These are phyloP conservation scores for Poeciliopsis gracilis DNA, from an alignment of 2,797 vertebrate species.

Conservation along the genomic window DNA sequence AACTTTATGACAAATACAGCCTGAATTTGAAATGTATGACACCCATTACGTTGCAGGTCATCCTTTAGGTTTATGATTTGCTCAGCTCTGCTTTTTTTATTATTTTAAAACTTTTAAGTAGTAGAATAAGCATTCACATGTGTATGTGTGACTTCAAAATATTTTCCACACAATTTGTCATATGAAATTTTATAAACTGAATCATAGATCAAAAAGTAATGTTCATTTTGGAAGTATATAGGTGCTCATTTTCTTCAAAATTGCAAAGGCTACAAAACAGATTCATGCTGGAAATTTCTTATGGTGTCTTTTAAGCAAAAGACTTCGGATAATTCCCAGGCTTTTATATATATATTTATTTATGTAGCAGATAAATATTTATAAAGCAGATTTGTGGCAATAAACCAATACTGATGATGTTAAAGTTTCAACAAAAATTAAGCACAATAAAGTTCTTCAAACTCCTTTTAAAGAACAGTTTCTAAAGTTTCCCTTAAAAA, in stretches of 20 bases:
- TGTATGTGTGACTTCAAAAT: neutral
- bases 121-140: neutral
- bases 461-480: neutral
- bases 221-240: neutral
- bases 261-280: neutral
- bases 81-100: neutral
- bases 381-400: neutral
- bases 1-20: neutral
- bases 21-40: neutral
- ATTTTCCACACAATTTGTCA: neutral
- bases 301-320: neutral
- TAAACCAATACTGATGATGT: neutral
- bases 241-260: neutral
- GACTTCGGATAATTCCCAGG: neutral
- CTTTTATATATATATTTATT: neutral
- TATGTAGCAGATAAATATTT: too few species aligned
- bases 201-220: neutral
- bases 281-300: neutral
- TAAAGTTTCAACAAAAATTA: slow-evolving; percentile 5
- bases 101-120: neutral
- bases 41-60: neutral
- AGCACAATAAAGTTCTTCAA: neutral
- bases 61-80: neutral
- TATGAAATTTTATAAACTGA: neutral
- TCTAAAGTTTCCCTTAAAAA: neutral